Base-by-base conservation (phyloP, 1,140 invertebrate species). In the Bombus huntii region DNA sequence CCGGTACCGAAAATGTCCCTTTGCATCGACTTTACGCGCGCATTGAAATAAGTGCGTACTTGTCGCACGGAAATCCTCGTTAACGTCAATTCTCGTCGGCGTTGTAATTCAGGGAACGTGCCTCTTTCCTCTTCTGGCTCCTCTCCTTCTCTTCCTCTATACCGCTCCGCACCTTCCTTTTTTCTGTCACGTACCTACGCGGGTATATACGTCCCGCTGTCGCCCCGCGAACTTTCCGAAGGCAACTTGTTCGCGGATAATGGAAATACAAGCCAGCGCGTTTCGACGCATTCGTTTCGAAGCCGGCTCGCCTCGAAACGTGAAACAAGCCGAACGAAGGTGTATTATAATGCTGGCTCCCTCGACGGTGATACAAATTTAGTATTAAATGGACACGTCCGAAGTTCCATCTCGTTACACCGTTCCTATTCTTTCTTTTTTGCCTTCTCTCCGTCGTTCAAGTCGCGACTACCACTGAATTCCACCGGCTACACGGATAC, bases 21-120 rank as follows among this genome's bases (percentile, higher is more conserved):
- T 70, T 73, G 79, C 44, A 57, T 75, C 71, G 78, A 79, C 28
- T 74, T 74, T 47, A 71, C 59, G 59, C 68, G 31, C 44, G 79
- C 83, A 73, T 85, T 85, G 83, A 85, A 85, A 85, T 85, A 85
- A 85, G 86, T 66, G 86, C 73, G 79, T 62, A 71, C 86, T 88
- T 88, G 88, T 90, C 89, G 89, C 85, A 90, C 84, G 89, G 83
- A 87, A 90, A 90, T 90, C 87, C 89, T 90, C 89, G 89, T 90
- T 90, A 90, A 90, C 87, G 89, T 90, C 88, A 89, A 89, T 89
- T 89, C 89, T 85, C 83, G 82, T 88, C 89, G 83, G 70, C 76
- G 86, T 86, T 88, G 83, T 90, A 90, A 90, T 90, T 90, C 89
- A 90, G 85, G 73, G 68, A 68, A 80, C 82, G 82, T 42, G 53